Conservation (phyloP, 2,888 invertebrate genomes). For the Metacarcinus magister region DNA sequence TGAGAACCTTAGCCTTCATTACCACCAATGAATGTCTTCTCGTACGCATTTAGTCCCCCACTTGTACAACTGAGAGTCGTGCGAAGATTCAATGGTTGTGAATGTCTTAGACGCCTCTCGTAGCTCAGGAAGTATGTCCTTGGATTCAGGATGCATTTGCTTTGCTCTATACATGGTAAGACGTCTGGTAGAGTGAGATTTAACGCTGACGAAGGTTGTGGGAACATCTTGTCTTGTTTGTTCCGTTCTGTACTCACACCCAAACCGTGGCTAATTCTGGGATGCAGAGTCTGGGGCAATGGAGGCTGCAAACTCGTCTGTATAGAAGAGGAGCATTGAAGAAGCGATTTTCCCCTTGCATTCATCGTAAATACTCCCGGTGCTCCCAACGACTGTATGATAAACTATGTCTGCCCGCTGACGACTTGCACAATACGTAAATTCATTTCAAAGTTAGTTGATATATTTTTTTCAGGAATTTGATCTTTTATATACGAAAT, state of each 20-base stretch:
- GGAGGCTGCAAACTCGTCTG: neutral
- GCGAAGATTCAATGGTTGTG: constrained; percentile 34
- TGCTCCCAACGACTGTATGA: neutral
- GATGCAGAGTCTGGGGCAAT: neutral
- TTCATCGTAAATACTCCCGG: neutral
- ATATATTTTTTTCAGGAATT: neutral
- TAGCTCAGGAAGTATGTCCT: constrained; percentile 7
- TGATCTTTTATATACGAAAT: neutral
- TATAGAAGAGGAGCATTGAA: neutral
- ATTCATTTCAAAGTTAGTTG: neutral
- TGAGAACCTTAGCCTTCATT: constrained; percentile 37
- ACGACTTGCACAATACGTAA: neutral
- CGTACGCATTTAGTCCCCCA: neutral
- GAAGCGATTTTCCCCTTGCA: neutral
- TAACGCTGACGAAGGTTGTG: constrained; percentile 32
- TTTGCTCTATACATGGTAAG: neutral
- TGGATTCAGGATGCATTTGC: neutral
- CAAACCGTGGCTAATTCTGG: constrained; percentile 14
- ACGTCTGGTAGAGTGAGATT: neutral
- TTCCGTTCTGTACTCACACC: neutral
- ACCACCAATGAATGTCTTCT: constrained; percentile 13
- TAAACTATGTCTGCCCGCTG: neutral
- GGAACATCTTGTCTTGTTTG: constrained; percentile 27
- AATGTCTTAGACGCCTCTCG: constrained; percentile 32
- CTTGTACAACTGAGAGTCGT: constrained; percentile 13